These are phyloP conservation scores for Galeopsomyia nigrocyanea DNA, from an alignment of 2,888 invertebrate genomes.

Conservation along the genomic window DNA sequence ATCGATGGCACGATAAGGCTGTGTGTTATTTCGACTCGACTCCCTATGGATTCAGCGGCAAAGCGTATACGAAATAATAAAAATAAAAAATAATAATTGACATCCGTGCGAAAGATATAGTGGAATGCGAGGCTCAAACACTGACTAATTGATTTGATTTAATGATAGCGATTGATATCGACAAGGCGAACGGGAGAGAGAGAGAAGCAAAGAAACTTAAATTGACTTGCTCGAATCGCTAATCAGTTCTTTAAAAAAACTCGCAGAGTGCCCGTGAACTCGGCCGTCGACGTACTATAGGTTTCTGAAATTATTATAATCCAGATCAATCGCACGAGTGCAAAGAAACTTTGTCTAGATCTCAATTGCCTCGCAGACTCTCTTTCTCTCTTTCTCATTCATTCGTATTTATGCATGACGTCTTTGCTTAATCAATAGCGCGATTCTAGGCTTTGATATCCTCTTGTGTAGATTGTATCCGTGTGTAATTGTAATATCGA, in stretches of 20 bases:
- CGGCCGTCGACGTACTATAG: neutral
- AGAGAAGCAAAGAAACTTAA: constrained; percentile 24
- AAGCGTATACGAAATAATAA: no score
- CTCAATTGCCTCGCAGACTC: neutral
- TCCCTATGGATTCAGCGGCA: no score
- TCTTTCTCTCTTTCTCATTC: neutral
- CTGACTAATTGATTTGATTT: constrained; percentile 48
- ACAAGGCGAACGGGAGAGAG: no score
- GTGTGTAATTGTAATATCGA: no score
- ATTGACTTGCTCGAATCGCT: constrained; percentile 54
- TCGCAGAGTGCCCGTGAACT: constrained; percentile 20
- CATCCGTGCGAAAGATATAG: constrained; percentile 35
- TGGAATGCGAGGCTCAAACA: constrained; percentile 41
- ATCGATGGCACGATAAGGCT: no score
- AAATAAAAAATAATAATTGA: constrained; percentile 19
- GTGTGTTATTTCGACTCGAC: no score
- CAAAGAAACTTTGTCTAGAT: neutral
- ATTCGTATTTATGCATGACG: neutral
- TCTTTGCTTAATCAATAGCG: constrained; percentile 25
- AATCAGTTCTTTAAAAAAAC: constrained; percentile 51
- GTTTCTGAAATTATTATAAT: constrained; percentile 11
- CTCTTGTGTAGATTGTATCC: no score
- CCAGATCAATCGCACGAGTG: neutral
- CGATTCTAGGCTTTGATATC: neutral
- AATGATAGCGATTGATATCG: constrained; percentile 47